These are phyloP conservation scores for Emys orbicularis DNA, from an alignment of 2,797 vertebrate genomes.

Conservation along the genomic window DNA sequence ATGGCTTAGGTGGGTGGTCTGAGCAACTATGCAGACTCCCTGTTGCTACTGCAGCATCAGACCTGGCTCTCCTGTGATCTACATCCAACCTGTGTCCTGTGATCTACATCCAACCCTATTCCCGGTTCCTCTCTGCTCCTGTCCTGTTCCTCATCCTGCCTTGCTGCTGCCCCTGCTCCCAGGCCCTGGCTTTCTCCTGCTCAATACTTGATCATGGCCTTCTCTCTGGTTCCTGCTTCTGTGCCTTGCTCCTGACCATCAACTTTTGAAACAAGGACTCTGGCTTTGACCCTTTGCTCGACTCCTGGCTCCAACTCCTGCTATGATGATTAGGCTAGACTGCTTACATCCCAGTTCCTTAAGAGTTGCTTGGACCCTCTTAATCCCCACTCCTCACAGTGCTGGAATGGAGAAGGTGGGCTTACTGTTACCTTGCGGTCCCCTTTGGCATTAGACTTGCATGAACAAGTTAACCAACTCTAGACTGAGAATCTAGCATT, in stretches of 20 bases:
- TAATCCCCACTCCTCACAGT: too few relatives aligned
- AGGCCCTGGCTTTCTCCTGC: background rate
- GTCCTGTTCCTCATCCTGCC: background rate
- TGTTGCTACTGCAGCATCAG: background rate
- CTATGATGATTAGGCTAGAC: background rate
- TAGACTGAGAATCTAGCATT: too few relatives aligned
- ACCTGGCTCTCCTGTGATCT: background rate
- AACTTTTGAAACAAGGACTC: background rate
- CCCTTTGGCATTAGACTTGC: too few relatives aligned
- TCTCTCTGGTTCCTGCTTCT: background rate
- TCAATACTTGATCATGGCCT: background rate
- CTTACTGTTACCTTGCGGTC: too few relatives aligned
- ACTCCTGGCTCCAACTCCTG: background rate
- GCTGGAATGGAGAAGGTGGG: too few relatives aligned
- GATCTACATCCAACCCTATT: background rate
- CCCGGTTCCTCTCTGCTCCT: background rate
- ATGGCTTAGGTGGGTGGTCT: background rate
- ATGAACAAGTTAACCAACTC: too few relatives aligned
- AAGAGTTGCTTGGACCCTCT: background rate
- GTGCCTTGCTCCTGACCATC: background rate
- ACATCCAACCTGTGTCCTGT: too few relatives aligned
- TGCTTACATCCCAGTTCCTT: background rate
- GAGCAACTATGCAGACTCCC: background rate
- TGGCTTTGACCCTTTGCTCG: background rate
- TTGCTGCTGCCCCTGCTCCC: background rate